Evolutionary conservation across 2,888 invertebrate genomes (phyloP).

Genomic region (Plemyria rubiginata): DNA sequence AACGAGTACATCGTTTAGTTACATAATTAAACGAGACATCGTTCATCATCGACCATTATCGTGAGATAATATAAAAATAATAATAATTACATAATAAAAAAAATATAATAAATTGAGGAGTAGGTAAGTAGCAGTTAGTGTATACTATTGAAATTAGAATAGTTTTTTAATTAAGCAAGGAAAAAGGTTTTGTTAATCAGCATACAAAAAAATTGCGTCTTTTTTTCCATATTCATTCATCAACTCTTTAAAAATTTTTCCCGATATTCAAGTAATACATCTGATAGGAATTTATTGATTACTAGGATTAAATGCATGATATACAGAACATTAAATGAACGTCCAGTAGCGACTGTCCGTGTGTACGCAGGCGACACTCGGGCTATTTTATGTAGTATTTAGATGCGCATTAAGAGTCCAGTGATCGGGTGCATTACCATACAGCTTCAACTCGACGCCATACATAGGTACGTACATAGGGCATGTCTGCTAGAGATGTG

Average conservation of each 20-base stretch:
- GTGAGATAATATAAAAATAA: no score
- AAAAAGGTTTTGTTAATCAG: no score
- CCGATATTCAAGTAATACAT: no score
- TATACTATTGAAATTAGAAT: background rate
- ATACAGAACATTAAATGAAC: background rate
- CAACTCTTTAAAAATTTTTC: no score
- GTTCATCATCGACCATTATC: no score
- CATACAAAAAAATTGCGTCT: no score
- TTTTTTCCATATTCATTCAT: no score
- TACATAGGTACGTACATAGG: slow-evolving; percentile 10
- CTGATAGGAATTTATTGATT: background rate
- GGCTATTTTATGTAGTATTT: slow-evolving; percentile 75
- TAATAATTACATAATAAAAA: no score
- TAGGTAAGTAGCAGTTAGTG: no score
- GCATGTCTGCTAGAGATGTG: slow-evolving; percentile 21
- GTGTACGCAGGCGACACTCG: slow-evolving; percentile 46
- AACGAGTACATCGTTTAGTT: no score
- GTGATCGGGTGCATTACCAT: slow-evolving; percentile 78
- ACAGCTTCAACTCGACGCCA: slow-evolving; percentile 49
- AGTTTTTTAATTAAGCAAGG: background rate
- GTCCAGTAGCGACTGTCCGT: slow-evolving; percentile 42
- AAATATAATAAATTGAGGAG: no score
- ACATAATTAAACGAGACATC: no score
- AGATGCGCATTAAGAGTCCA: slow-evolving; percentile 78
- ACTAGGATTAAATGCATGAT: background rate